Percentiles rank a stretch among this genome's conserved stretches.
These are phyloP conservation scores for Cettia cetti DNA, from an alignment of 2,113 vertebrate species.

Conservation along the genomic window DNA sequence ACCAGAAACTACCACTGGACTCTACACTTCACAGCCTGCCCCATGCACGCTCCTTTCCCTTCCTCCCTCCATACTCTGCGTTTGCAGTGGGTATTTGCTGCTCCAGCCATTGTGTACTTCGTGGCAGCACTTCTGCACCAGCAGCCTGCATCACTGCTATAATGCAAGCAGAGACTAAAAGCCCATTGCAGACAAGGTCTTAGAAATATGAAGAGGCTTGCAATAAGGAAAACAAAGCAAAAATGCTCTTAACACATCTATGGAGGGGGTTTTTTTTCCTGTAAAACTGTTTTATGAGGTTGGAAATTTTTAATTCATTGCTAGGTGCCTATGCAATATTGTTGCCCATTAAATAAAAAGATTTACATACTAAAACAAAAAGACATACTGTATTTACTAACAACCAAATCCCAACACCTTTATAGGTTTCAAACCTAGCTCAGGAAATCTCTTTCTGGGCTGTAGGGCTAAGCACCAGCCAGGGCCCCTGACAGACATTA, in stretches of 20 bases:
- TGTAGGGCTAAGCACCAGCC: neutral
- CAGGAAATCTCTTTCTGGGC: neutral
- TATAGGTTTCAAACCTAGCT: neutral
- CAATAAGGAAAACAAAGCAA: neutral
- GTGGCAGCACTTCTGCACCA: neutral
- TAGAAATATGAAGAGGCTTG: neutral
- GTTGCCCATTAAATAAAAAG: neutral
- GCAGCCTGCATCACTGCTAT: neutral
- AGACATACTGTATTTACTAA: neutral
- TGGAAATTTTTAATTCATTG: neutral
- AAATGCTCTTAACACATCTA: neutral
- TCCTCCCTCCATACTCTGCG: neutral
- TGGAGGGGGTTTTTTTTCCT: neutral
- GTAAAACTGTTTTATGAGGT: neutral
- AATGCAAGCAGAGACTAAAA: neutral
- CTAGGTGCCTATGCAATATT: neutral
- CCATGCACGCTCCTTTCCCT: rapidly evolving
- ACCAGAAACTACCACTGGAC: neutral
- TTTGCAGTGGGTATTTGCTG: neutral
- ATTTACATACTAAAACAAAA: neutral
- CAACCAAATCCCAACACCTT: neutral
- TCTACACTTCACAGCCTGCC: neutral
- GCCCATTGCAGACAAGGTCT: neutral
- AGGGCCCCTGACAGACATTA: neutral
- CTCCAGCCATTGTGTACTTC: neutral